These are phyloP conservation scores for Monochamus saltuarius DNA, from an alignment of 1,140 invertebrate genomes.

Conservation along the genomic window DNA sequence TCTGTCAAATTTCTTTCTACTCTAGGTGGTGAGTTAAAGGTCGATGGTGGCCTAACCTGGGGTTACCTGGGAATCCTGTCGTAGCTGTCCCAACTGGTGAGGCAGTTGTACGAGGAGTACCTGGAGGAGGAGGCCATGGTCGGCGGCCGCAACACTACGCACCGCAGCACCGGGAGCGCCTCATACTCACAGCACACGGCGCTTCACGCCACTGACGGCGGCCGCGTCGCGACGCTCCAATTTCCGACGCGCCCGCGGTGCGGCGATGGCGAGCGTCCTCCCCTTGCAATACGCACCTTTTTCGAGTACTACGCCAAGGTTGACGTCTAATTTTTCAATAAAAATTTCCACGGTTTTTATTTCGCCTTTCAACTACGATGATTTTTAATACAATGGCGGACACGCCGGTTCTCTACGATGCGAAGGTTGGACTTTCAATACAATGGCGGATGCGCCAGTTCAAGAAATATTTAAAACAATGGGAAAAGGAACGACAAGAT, in stretches of 20 bases:
- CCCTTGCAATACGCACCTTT: slow-evolving; percentile 21
- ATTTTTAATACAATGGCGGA: too few species aligned
- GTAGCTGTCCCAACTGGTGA: slow-evolving; percentile 86
- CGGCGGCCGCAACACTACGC: slow-evolving; percentile 13
- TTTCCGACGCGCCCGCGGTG: slow-evolving; percentile 11
- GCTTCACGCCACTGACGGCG: slow-evolving; percentile 46
- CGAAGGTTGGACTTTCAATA: too few species aligned
- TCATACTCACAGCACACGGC: slow-evolving; percentile 43
- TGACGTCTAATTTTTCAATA: not conserved
- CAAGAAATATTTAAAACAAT: too few species aligned
- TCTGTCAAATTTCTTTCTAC: too few species aligned
- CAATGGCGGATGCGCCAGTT: too few species aligned
- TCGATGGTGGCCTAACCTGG: too few species aligned
- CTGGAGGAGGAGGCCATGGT: slow-evolving; percentile 70
- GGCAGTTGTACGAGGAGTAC: slow-evolving; percentile 84
- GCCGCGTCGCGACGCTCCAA: not conserved
- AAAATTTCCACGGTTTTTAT: too few species aligned
- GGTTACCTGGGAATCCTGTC: slow-evolving; percentile 82
- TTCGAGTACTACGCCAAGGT: not conserved
- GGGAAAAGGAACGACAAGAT: too few species aligned
- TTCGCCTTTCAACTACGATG: too few species aligned
- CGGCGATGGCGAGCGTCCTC: slow-evolving; percentile 14
- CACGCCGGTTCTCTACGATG: too few species aligned
- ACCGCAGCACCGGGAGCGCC: slow-evolving; percentile 26
- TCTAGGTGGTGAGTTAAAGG: too few species aligned